Percentiles rank a stretch among this genome's conserved stretches.
Conservation (phyloP, 2,888 invertebrate species). For the Campoplex capitator region DNA sequence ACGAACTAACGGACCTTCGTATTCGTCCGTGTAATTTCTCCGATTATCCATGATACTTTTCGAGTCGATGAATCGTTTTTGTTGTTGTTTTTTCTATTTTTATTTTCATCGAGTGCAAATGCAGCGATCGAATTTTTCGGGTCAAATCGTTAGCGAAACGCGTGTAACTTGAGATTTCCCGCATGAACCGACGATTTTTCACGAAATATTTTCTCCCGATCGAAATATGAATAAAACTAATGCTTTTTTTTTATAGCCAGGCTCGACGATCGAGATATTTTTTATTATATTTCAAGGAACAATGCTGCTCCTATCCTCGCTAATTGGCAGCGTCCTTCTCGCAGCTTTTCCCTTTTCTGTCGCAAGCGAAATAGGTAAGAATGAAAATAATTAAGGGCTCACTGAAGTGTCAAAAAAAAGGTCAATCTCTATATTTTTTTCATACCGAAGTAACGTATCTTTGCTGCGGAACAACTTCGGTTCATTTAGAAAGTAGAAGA, state of each 20-base stretch:
- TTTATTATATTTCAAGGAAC: background rate
- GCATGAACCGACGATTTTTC: background rate
- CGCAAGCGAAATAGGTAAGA: background rate
- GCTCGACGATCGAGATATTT: background rate
- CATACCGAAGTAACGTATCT: too few species aligned
- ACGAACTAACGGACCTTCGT: background rate
- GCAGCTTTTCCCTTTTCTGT: background rate
- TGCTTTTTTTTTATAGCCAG: background rate
- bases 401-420: too few species aligned
- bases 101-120: background rate
- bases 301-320: background rate
- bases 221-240: background rate
- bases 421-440: too few species aligned
- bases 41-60: background rate
- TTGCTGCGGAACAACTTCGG: too few species aligned
- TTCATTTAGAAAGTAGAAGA: too few species aligned
- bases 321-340: background rate
- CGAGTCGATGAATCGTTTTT: background rate
- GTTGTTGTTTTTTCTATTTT: background rate
- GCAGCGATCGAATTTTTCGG: background rate
- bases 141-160: background rate
- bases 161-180: background rate
- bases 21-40: conserved; percentile 11
- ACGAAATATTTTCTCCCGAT: background rate
- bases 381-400: background rate